These are phyloP conservation scores for Nibea albiflora DNA, from an alignment of 2,113 vertebrate genomes.

Conservation along the genomic window DNA sequence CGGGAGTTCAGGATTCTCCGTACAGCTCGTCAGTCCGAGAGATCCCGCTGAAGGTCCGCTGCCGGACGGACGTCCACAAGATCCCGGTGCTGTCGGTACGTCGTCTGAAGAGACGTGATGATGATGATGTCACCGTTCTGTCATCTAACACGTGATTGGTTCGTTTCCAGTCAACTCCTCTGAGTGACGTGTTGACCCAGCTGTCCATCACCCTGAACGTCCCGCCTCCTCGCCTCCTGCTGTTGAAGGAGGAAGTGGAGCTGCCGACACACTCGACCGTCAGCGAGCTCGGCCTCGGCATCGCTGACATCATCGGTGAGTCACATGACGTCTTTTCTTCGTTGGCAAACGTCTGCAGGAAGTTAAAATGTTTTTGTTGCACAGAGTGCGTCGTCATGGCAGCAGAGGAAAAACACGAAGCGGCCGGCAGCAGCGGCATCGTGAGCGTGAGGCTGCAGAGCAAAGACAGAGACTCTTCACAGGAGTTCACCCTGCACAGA, in stretches of 20 bases:
- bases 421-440: background rate
- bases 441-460: constrained; percentile 82
- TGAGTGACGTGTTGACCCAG: constrained; percentile 71
- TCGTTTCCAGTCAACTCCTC: constrained; percentile 74
- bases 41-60: constrained; percentile 83
- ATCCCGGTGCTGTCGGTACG: constrained; percentile 78
- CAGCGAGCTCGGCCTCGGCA: constrained; percentile 79
- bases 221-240: constrained; percentile 75
- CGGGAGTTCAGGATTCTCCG: background rate
- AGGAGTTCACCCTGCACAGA: constrained; percentile 78
- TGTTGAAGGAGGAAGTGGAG: constrained; percentile 79
- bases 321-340: background rate
- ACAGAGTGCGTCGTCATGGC: constrained; percentile 82
- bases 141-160: background rate
- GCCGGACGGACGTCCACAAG: constrained; percentile 79
- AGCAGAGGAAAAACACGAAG: constrained; percentile 44
- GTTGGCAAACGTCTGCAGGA: too few relatives aligned
- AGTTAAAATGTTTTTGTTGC: background rate
- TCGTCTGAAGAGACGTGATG: background rate
- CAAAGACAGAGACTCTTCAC: constrained; percentile 74
- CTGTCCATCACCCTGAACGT: constrained; percentile 79
- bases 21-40: constrained; percentile 34
- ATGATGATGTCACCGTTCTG: background rate
- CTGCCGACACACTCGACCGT: constrained; percentile 68
- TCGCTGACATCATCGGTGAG: constrained; percentile 85